Evolutionary conservation across 2,888 invertebrate genomes (phyloP).

Genomic region (Cheilosia vernalis): DNA sequence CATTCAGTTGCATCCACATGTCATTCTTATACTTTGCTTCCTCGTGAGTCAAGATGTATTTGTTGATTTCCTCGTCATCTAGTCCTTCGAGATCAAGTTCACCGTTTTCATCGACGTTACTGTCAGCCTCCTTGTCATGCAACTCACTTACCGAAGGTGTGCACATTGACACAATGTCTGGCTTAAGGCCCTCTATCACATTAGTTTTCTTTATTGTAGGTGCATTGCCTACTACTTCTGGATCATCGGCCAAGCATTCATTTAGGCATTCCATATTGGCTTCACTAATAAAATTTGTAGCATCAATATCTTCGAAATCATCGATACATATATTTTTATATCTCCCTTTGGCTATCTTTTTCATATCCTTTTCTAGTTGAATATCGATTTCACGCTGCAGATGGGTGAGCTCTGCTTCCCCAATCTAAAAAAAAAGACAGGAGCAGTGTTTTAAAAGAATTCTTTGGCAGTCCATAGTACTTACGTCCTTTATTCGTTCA

Average conservation of each 20-base stretch:
- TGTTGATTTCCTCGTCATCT: conserved; percentile 95
- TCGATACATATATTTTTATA: conserved; percentile 77
- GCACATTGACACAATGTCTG: conserved; percentile 91
- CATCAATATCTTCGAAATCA: conserved; percentile 82
- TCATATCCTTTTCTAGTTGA: conserved; percentile 88
- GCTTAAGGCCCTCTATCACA: conserved; percentile 84
- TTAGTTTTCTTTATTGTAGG: conserved; percentile 65
- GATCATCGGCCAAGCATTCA: conserved; percentile 81
- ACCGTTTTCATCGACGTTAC: conserved; percentile 76
- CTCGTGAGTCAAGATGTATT: conserved; percentile 91
- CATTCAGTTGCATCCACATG: conserved; percentile 95
- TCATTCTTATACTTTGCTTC: conserved; percentile 92
- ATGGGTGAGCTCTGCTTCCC: conserved; percentile 88
- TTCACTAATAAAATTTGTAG: conserved; percentile 83
- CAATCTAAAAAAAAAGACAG: conserved; percentile 78
- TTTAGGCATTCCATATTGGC: conserved; percentile 84
- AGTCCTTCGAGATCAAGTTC: conserved; percentile 90
- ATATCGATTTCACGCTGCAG: conserved; percentile 94
- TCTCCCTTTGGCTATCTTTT: conserved; percentile 81
- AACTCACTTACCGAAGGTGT: conserved; percentile 85
- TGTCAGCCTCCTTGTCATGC: conserved; percentile 80
- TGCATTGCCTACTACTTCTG: conserved; percentile 74
- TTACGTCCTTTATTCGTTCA: conserved; percentile 91
- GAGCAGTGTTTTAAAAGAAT: not conserved
- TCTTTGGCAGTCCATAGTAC: conserved; percentile 14